Evolutionary conservation across 2,888 invertebrate species (phyloP), one percentile per base, ranked within the genome.

Genomic region (Phyllotreta cruciferae): DNA sequence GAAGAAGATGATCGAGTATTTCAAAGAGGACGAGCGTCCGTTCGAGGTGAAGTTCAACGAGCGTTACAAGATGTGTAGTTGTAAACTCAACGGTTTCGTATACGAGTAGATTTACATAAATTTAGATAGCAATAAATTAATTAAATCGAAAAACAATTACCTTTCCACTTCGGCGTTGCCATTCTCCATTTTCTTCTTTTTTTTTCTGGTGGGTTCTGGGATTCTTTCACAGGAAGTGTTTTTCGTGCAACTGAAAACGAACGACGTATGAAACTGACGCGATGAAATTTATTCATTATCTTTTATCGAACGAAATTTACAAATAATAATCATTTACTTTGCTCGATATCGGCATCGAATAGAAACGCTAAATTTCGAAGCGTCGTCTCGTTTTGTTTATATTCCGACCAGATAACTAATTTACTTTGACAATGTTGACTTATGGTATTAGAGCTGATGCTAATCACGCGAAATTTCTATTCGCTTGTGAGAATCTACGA

Each of bases 1-100:
- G 24, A 73, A 70, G 56, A 72, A 68, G 45, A 45, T 70, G 39
- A 63, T 72, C 7, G 71, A 72, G 13, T 70, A 70, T 60, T 64
- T 72, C 8, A 66, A 61, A 56, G 70, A 71, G 60, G 70, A 68
- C 7, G 69, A 71, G 3, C 67, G 68, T 34, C 47, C 38, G 13
- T 47, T 53, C 7, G 57, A 55, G 47, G 60, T 45, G 11, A 60
- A 54, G 38, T 66, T 66, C 34, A 66, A 66, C 14, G 67, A 64
- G 54, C 65, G 63, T 54, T 64, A 66, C 36, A 66, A 66, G 38
- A 57, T 69, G 9, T 69, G 67, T 58, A 67, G 53, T 37, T 69
- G 67, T 58, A 69, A 67, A 67, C 64, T 69, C 53, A 69, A 69
- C 50, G 61, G 62, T 49, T 36, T 42, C 14, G 47, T 63, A 36